Evolutionary conservation across 2,888 invertebrate genomes (phyloP).

Genomic region (Apotomis turbidana): DNA sequence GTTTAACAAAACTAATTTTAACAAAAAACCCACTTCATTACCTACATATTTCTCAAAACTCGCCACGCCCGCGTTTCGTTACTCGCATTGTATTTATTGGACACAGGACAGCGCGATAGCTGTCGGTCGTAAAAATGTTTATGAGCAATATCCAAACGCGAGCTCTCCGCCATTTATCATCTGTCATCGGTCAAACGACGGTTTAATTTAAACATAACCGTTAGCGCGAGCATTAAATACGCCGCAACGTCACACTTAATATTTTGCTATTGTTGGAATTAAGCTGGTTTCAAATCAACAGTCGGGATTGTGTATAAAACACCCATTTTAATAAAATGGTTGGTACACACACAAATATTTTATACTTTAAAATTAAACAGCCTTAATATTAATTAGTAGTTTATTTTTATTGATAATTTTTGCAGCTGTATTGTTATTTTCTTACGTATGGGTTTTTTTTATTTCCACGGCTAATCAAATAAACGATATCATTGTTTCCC

Average conservation of each 20-base stretch:
- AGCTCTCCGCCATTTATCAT: constrained; percentile 21
- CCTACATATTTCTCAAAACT: background rate
- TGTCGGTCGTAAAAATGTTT: constrained; percentile 33
- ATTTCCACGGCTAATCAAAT: no score
- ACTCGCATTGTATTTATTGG: constrained; percentile 22
- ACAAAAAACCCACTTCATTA: background rate
- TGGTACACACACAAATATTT: no score
- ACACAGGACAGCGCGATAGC: constrained; percentile 26
- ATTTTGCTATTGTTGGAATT: background rate
- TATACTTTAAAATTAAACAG: no score
- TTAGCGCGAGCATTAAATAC: constrained; percentile 15
- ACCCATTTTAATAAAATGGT: background rate
- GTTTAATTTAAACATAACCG: constrained; percentile 37
- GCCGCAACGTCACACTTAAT: constrained; percentile 3
- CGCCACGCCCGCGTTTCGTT: constrained; percentile 1
- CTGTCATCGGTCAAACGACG: constrained; percentile 28
- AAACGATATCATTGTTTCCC: no score
- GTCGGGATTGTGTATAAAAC: background rate
- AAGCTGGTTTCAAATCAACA: background rate
- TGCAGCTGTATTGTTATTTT: no score
- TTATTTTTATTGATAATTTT: no score
- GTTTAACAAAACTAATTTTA: background rate
- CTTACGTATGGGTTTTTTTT: no score
- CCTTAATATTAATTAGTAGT: no score
- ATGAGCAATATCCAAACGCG: constrained; percentile 31